A percentile compares a stretch with the other conserved stretches of the same genome.
Conservation (phyloP, 2,113 vertebrate species). For the Strigops habroptila region DNA sequence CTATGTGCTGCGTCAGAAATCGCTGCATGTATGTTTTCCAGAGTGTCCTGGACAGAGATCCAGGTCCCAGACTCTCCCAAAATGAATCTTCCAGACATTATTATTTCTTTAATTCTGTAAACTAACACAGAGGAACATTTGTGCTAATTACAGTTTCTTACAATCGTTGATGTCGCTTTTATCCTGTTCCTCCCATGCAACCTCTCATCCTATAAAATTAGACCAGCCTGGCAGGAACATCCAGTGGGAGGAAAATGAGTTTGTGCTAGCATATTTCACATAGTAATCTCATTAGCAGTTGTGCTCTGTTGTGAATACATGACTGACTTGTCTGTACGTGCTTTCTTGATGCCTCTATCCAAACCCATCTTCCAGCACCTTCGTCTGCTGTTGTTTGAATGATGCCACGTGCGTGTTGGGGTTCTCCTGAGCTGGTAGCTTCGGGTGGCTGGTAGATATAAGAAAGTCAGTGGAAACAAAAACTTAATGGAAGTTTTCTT, state of each 20-base stretch:
- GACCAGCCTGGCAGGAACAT: neutral
- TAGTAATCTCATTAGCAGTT: neutral
- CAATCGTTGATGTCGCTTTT: neutral
- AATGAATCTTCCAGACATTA: neutral
- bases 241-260: neutral
- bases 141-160: neutral
- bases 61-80: neutral
- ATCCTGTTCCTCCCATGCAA: neutral
- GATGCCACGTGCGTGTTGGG: rapidly evolving
- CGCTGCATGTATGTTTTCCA: rapidly evolving
- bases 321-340: rapidly evolving
- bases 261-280: neutral
- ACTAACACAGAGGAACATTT: neutral
- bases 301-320: neutral
- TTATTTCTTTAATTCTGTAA: neutral
- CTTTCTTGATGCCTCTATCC: neutral
- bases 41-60: neutral
- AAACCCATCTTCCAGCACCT: neutral
- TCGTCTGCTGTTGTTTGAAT: neutral
- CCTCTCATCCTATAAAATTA: neutral
- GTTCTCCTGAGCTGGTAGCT: neutral
- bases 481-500: neutral
- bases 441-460: neutral
- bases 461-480: neutral
- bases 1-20: neutral